Conservation (phyloP, 2,797 vertebrate species). For the Tragopan temminckii region DNA sequence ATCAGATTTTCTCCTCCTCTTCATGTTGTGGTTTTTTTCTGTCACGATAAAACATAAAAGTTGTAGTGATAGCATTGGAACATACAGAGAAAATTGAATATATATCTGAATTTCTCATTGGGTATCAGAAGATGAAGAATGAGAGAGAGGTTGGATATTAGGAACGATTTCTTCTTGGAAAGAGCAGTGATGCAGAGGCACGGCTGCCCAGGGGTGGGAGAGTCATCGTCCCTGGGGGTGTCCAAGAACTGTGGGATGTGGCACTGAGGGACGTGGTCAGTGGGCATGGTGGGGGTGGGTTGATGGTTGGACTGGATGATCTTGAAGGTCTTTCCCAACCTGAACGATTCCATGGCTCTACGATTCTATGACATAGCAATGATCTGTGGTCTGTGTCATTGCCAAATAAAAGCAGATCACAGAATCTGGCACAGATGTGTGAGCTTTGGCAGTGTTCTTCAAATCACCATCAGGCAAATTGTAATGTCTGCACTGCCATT, state of each 20-base stretch:
- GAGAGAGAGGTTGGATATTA: background rate
- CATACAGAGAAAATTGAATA: background rate
- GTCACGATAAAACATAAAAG: background rate
- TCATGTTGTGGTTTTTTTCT: background rate
- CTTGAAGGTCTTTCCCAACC: too few relatives aligned
- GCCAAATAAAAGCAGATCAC: background rate
- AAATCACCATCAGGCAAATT: accelerated
- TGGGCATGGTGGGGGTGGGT: too few relatives aligned
- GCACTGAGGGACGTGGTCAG: too few relatives aligned
- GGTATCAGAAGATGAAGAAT: background rate
- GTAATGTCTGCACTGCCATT: background rate
- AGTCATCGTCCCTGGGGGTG: too few relatives aligned
- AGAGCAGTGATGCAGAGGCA: too few relatives aligned
- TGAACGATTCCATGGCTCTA: too few relatives aligned
- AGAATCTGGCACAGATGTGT: background rate
- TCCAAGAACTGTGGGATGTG: too few relatives aligned
- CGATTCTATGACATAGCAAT: too few relatives aligned
- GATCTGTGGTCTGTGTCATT: background rate
- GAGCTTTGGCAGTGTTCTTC: background rate
- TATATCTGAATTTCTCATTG: background rate
- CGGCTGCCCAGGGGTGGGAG: too few relatives aligned
- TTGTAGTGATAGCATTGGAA: background rate
- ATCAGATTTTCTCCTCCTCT: background rate
- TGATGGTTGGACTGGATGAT: too few relatives aligned
- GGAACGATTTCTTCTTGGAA: too few relatives aligned